Base-by-base conservation (phyloP, 2,888 invertebrate genomes). In the Polietes domitor region DNA sequence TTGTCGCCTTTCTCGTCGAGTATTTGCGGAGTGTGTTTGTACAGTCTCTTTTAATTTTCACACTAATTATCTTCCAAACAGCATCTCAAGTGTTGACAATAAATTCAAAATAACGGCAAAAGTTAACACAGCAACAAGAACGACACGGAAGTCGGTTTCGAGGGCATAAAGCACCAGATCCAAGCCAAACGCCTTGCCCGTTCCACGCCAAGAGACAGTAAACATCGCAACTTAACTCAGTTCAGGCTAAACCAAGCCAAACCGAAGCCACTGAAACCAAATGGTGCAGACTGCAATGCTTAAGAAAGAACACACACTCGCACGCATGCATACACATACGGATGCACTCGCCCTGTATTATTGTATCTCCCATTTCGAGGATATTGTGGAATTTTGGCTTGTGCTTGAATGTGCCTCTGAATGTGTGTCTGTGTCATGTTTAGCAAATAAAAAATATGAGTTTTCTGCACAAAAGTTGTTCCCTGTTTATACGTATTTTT, bases 41-140 rank as follows among this genome's bases (percentile, higher is more conserved):
- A 73, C 77, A 85, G 81, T 88, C 87, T 85, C 80, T 87, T 88
- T 88, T 88, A 87, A 88, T 88, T 88, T 89, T 87, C 86, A 86
- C 87, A 88, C 87, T 87, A 88, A 89, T 89, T 89, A 89, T 87
- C 86, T 86, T 77, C 68, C 84, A 85, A 85, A 85, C 83, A 85
- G 82, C 85, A 84, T 83, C 85, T 86, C 80, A 86, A 87, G 85
- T 88, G 88, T 87, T 88, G 88, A 87, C 88, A 87, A 88, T 89
- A 88, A 89, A 88, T 88, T 85, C 70, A 77, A 75, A 76, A 80
- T 77, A 80, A 77, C 53, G 65, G 50, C 76, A 53, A 77, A 76
- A 83, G 58, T 76, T 83, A 50, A 77, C 68, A 55, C 53, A 4
- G 24, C 47, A 43, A n/a, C 17, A 43, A 61, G 28, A 41, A 55